phyloP scores from a whole-genome alignment of 1,140 invertebrate species.

The Bombus soroeensis region DNA sequence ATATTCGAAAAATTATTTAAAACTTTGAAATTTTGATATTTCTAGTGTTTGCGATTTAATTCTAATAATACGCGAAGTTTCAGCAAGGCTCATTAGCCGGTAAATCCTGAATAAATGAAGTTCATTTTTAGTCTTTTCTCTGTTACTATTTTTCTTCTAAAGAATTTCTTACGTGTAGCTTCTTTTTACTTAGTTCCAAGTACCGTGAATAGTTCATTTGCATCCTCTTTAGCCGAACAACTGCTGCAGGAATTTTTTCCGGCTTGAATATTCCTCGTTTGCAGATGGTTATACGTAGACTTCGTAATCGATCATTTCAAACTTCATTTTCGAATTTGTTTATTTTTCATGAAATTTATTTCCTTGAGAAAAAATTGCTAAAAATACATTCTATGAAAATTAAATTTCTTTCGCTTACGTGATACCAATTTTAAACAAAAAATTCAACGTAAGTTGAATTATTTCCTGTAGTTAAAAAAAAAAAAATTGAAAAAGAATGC shows the following conservation, averaged over 20 bases:
- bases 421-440: neutral
- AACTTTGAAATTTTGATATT: neutral
- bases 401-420: neutral
- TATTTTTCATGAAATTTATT: neutral
- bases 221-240: neutral
- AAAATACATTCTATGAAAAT: neutral
- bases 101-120: neutral
- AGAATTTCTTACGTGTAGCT: neutral
- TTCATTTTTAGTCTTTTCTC: neutral
- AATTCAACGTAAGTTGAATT: neutral
- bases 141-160: neutral
- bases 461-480: no score
- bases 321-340: neutral
- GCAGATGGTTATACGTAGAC: neutral
- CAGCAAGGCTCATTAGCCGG: neutral
- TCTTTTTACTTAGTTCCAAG: neutral
- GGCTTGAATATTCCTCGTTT: neutral
- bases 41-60: neutral
- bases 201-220: constrained; percentile 20
- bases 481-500: no score
- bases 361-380: neutral
- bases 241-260: neutral
- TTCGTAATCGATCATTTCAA: neutral
- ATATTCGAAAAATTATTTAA: neutral
- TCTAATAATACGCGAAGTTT: neutral